Base-by-base conservation (phyloP, 1,140 invertebrate species). In the Brachionus sp. region DNA sequence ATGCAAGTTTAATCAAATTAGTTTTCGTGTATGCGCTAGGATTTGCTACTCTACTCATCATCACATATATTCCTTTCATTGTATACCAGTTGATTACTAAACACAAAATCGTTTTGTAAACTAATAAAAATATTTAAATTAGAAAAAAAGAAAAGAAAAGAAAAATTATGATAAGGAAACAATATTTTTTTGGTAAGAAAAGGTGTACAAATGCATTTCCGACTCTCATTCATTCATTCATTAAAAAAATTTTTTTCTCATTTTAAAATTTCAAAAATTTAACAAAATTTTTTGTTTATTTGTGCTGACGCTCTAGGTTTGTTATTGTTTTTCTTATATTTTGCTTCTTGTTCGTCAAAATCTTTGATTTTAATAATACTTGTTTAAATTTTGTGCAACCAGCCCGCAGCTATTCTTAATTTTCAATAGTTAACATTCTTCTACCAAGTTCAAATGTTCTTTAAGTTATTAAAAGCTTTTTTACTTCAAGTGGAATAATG, bases 151-250 rank as follows among this genome's bases (percentile, higher is more conserved):
- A 29, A 29, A 29, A 29, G 1, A 29, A 29, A 29, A 29, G 7
- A 57, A 57, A 57, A 57, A 57, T 57, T 57, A 57, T 57, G 50
- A 57, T 57, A 57, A 57, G 50, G 50, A 57, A 57, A 57, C 50
- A 57, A 57, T 57, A 57, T 57, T 57, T 57, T 57, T 57, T 2
- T 57, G n/a, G 50, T 19, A 57, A 57, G 7, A 23, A 57, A 57
- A 57, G 19, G 16, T 7, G 16, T 19, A 25, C 3, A 23, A 57
- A 23, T 57, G 16, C 50, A 19, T 57, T 57, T 16, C 50, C 50
- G 19, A 57, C 7, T 13, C 16, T 23, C 50, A 25, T 53, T 53
- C 46, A 53, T 53, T 53, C 37, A 5, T 39, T n/a, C n/a, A n/a
- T n/a, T n/a, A n/a, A n/a, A n/a, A n/a, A n/a, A n/a, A 39, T 5